Percentiles rank a stretch among this genome's conserved stretches.
Evolutionary conservation across 1,140 invertebrate genomes (phyloP).

Genomic region (Orius insidiosus): DNA sequence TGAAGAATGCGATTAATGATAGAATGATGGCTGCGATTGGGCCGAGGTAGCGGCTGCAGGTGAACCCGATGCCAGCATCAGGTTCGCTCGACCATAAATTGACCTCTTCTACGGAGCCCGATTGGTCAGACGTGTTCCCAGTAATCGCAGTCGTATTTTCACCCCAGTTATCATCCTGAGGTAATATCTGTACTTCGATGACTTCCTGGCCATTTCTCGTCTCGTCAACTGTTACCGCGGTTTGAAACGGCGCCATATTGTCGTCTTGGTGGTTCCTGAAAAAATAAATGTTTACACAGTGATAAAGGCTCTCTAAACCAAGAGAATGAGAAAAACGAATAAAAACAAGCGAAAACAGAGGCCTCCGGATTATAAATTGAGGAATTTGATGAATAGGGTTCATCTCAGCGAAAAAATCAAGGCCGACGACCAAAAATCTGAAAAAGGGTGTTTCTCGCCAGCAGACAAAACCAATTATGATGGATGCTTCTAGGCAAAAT

Average conservation of each 20-base stretch:
- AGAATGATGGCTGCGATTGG: slow-evolving; percentile 57
- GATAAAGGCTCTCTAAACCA: neutral
- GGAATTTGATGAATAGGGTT: no score
- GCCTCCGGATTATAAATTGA: neutral
- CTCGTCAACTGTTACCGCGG: slow-evolving; percentile 55
- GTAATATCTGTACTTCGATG: slow-evolving; percentile 82
- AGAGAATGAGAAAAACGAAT: slow-evolving; percentile 12
- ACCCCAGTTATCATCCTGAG: slow-evolving; percentile 92
- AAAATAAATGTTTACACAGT: neutral
- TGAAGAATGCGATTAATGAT: slow-evolving; percentile 68
- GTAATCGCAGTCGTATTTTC: slow-evolving; percentile 95
- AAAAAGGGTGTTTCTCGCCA: no score
- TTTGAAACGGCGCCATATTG: slow-evolving; percentile 58
- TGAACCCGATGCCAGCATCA: slow-evolving; percentile 48
- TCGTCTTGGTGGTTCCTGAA: slow-evolving; percentile 25
- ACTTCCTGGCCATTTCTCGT: slow-evolving; percentile 58
- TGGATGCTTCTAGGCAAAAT: no score
- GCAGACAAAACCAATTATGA: no score
- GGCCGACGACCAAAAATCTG: no score
- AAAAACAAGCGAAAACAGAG: slow-evolving; percentile 12
- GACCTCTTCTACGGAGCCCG: slow-evolving; percentile 80
- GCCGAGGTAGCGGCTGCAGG: slow-evolving; percentile 62
- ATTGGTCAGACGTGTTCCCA: slow-evolving; percentile 88
- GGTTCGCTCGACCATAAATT: slow-evolving; percentile 52
- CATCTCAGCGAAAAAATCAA: neutral